Percentiles rank a stretch among this genome's conserved stretches.
These are phyloP conservation scores for Periplaneta americana DNA, from an alignment of 1,140 invertebrate species.

Conservation along the genomic window DNA sequence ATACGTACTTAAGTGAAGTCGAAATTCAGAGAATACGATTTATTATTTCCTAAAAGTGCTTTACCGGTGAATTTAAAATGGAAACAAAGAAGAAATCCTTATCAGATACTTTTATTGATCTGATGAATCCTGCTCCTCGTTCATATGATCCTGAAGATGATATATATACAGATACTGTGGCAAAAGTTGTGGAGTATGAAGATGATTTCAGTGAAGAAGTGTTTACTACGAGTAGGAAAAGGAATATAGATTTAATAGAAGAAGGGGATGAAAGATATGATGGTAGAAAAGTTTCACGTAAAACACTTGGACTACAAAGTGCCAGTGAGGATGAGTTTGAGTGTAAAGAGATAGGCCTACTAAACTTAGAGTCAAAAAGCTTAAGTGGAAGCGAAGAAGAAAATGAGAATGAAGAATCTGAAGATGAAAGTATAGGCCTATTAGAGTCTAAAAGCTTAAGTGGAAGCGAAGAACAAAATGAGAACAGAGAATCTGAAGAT, in stretches of 20 bases:
- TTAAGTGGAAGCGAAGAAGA: neutral
- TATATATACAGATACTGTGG: neutral
- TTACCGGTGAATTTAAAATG: neutral
- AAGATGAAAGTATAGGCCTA: constrained; percentile 27
- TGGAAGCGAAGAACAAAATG: neutral
- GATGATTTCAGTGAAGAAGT: neutral
- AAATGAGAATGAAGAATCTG: constrained; percentile 13
- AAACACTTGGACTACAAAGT: constrained; percentile 34
- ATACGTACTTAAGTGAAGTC: no score
- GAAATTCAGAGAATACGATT: no score
- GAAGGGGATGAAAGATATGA: constrained; percentile 66
- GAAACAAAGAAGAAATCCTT: neutral
- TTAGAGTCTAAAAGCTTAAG: constrained; percentile 20
- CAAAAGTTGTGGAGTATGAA: neutral
- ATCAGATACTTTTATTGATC: neutral
- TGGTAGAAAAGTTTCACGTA: constrained; percentile 57
- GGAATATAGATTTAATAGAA: constrained; percentile 57
- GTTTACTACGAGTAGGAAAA: constrained; percentile 30
- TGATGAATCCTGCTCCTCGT: constrained; percentile 7
- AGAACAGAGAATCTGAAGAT: constrained; percentile 20
- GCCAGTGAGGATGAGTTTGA: constrained; percentile 23
- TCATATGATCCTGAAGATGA: constrained; percentile 6
- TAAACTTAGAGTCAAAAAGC: neutral
- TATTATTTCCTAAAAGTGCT: no score
- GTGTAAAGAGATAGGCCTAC: neutral